phyloP scores from a whole-genome alignment of 2,888 invertebrate species.

The Stenchaetothrips biformis region DNA sequence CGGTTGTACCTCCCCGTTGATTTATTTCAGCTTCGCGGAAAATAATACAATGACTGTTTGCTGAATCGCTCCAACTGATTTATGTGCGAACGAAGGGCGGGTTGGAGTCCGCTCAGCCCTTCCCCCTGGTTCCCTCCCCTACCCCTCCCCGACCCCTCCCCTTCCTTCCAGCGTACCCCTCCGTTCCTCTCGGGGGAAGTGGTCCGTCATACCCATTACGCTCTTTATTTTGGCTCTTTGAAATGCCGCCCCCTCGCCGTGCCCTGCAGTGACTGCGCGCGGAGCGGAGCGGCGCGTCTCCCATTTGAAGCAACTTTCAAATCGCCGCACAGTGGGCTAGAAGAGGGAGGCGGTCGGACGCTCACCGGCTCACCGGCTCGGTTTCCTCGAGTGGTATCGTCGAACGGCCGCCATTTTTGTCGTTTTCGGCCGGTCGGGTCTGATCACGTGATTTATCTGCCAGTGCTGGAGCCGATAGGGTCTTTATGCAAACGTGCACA shows the following conservation, averaged over 20 bases:
- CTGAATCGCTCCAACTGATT: slow-evolving; percentile 20
- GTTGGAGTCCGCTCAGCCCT: background rate
- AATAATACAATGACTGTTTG: slow-evolving; percentile 25
- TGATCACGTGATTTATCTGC: background rate
- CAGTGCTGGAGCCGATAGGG: background rate
- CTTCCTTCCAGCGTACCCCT: background rate
- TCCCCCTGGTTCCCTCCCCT: background rate
- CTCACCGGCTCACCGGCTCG: too few relatives aligned
- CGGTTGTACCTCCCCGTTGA: slow-evolving; percentile 13
- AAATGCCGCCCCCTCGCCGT: background rate
- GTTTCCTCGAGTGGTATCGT: background rate
- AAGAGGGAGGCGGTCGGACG: background rate
- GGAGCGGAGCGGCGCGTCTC: too few relatives aligned
- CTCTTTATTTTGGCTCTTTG: background rate
- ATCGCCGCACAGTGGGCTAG: background rate
- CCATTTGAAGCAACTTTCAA: background rate
- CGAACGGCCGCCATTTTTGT: background rate
- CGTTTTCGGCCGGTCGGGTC: background rate
- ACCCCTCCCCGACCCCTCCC: background rate
- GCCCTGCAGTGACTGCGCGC: background rate
- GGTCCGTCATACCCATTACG: background rate
- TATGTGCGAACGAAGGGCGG: slow-evolving; percentile 24
- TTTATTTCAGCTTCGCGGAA: slow-evolving; percentile 24
- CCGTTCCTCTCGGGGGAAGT: background rate
- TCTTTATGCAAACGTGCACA: slow-evolving; percentile 7